Evolutionary conservation across 2,797 vertebrate genomes (phyloP), one percentile per base, ranked within the genome.

Genomic region (Coranthus polyacanthus): DNA sequence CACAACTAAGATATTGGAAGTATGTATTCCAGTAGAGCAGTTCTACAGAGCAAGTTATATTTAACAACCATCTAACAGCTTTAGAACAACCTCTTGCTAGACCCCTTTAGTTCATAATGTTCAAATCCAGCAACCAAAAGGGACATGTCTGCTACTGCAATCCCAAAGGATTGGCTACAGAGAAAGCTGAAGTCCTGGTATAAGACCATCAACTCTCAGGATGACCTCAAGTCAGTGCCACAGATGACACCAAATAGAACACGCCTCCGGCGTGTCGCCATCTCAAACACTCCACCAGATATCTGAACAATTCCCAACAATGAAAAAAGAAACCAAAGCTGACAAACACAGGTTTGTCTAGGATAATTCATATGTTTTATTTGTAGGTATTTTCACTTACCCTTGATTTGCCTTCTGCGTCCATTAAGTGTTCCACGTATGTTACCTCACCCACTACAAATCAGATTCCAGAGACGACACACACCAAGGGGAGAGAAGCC

Each of bases 391-490:
- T 93, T 94, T 94, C 96, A 99, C 98, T 99, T 99, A 99, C 98
- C 98, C 97, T 99, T 94, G 98, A 99, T 96, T 99, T 99, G 95
- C 97, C 98, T 99, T 99, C 98, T 93, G 96, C 97, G 96, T 99
- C 98, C 98, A 97, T 98, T 98, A 99, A 99, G 97, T 99, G 98
- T 95, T 99, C 97, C 97, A 99, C 98, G 98, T 99, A 99, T 96
- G 98, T 99, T 96, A 99, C 98, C 97, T 99, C 98, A 99, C 98
- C 98, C 97, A 99, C 98, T 99, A 99, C 95, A 99, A 99, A 99
- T 98, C 97, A 99, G 98, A 99, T 98, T 97, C 97, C 98, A 98
- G 97, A 97, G 97, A 98, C 95, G 98, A 98, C 96, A 99, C 96
- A 99, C 95, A 98, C 98, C 97, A 98, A 97, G 95, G 88, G 97